phyloP scores from a whole-genome alignment of 2,888 invertebrate genomes.

The Oscheius sp. region DNA sequence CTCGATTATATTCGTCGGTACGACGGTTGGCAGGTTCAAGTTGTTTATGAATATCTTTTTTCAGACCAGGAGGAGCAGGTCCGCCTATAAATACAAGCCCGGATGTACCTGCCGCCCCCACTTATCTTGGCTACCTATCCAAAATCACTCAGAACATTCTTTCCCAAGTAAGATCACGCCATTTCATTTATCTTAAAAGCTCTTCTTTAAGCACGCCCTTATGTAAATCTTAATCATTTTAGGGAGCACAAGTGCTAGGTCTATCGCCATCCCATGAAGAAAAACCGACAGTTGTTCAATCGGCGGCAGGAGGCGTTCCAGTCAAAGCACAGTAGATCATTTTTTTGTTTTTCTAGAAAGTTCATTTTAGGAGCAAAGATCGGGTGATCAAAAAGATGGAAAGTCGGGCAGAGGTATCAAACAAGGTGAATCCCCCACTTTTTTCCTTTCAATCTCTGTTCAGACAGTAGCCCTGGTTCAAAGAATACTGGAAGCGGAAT shows the following conservation, averaged over 20 bases:
- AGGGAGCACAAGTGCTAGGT: conserved; percentile 25
- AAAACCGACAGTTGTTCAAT: conserved; percentile 17
- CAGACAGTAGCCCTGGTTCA: conserved; percentile 57
- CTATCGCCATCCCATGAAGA: conserved; percentile 18
- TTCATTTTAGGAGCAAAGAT: conserved; percentile 15
- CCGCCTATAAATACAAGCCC: not conserved
- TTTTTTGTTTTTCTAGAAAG: not conserved
- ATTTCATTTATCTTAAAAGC: not conserved
- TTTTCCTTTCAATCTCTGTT: not conserved
- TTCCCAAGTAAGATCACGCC: conserved; percentile 2
- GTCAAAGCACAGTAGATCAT: conserved; percentile 22
- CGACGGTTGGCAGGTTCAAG: not conserved
- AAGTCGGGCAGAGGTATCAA: conserved; percentile 59
- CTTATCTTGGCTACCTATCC: conserved; percentile 25
- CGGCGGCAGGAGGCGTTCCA: not conserved
- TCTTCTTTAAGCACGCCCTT: not conserved
- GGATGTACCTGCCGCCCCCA: conserved; percentile 8
- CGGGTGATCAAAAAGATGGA: conserved; percentile 51
- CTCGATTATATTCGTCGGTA: no score
- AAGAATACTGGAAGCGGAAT: conserved; percentile 55
- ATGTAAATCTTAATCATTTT: not conserved
- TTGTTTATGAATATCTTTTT: not conserved
- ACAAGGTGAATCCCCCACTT: conserved; percentile 17
- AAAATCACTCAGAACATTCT: conserved; percentile 11
- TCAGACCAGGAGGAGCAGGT: conserved; percentile 23